Conservation (phyloP, 2,797 vertebrate genomes). For the Bufotes viridis region DNA sequence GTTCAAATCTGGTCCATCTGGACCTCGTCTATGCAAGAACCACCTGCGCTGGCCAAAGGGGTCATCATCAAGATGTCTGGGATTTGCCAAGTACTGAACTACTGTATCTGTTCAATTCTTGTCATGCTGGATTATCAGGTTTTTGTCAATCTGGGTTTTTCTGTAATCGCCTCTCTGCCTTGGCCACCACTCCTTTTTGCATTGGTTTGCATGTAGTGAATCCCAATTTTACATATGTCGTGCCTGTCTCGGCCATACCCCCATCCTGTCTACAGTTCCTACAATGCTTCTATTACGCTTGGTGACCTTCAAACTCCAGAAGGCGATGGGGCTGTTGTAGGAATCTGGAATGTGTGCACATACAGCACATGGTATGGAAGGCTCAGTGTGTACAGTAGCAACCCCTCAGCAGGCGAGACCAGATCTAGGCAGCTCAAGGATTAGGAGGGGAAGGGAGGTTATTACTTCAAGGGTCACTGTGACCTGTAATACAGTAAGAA, state of each 20-base stretch:
- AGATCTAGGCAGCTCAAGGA: slow-evolving; percentile 14
- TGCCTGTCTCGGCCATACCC: background rate
- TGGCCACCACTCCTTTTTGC: background rate
- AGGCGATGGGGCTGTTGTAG: background rate
- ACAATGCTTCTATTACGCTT: background rate
- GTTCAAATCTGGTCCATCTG: background rate
- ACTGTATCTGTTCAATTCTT: too few relatives aligned
- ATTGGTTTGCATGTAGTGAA: background rate
- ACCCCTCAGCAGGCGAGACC: background rate
- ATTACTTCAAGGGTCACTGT: background rate
- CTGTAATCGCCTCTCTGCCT: background rate
- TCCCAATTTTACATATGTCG: background rate
- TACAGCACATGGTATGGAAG: background rate
- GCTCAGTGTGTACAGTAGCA: background rate
- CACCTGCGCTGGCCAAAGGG: too few relatives aligned
- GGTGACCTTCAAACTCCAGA: slow-evolving; percentile 31
- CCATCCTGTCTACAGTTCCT: background rate
- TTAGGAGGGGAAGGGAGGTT: background rate
- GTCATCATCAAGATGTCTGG: too few relatives aligned
- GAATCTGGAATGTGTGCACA: slow-evolving; percentile 7
- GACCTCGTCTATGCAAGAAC: too few relatives aligned
- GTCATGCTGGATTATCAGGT: too few relatives aligned
- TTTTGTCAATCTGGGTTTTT: too few relatives aligned
- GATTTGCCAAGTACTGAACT: too few relatives aligned
- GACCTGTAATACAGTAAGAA: background rate